These are phyloP conservation scores for Suillia variegata DNA, from an alignment of 2,888 invertebrate genomes.

Conservation along the genomic window DNA sequence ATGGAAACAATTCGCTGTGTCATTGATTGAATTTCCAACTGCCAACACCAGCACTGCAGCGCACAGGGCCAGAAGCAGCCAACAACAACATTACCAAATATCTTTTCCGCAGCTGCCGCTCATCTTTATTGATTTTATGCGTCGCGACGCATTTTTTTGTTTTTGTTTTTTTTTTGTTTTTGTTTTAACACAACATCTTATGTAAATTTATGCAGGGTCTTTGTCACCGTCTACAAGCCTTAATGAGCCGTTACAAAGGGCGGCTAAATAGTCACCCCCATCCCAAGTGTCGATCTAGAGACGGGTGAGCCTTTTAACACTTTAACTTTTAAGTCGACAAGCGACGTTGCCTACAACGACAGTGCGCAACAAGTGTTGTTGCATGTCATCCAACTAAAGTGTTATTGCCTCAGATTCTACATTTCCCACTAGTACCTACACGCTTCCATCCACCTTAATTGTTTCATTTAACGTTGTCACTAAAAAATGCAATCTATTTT, in stretches of 20 bases:
- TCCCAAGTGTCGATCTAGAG: too few relatives aligned
- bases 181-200: neutral
- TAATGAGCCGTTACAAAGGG: neutral
- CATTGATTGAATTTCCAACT: neutral
- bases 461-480: slow-evolving; percentile 41
- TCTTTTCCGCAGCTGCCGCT: neutral
- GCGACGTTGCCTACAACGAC: neutral
- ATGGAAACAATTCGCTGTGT: too few relatives aligned
- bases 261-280: too few relatives aligned
- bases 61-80: too few relatives aligned
- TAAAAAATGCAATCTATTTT: slow-evolving; percentile 20
- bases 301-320: too few relatives aligned
- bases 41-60: too few relatives aligned
- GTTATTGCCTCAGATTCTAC: neutral
- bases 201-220: slow-evolving; percentile 8
- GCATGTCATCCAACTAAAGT: neutral
- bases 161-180: too few relatives aligned
- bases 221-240: neutral
- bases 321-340: neutral
- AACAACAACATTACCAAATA: neutral
- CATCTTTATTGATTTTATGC: slow-evolving; percentile 16
- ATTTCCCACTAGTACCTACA: neutral
- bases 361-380: slow-evolving; percentile 4
- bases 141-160: neutral
- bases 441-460: too few relatives aligned